phyloP scores from a whole-genome alignment of 2,888 invertebrate species.

The Aethes cnicana region DNA sequence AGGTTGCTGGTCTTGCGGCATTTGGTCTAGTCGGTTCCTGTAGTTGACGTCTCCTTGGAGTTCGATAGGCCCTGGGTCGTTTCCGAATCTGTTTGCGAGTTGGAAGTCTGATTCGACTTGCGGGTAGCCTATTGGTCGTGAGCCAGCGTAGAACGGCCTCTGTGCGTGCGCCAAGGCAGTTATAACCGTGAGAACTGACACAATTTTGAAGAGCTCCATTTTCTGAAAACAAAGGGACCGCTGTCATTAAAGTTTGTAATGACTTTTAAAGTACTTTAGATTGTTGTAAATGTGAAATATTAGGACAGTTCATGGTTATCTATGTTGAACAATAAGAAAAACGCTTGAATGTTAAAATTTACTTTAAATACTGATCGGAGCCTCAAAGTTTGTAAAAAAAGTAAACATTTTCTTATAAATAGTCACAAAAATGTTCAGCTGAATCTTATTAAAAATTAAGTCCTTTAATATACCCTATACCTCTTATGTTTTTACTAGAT shows the following conservation, averaged over 20 bases:
- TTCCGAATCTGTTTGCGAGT: slow-evolving; percentile 78
- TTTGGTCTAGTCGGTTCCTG: slow-evolving; percentile 78
- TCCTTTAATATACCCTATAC: no score
- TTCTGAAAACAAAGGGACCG: slow-evolving; percentile 28
- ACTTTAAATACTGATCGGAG: no score
- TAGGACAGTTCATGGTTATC: no score
- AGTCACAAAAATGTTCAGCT: no score
- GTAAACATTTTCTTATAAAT: no score
- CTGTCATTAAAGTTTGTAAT: background rate
- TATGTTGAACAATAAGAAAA: no score
- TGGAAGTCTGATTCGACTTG: slow-evolving; percentile 60
- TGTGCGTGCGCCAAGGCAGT: slow-evolving; percentile 71
- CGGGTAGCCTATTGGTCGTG: slow-evolving; percentile 83
- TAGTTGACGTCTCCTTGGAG: slow-evolving; percentile 81
- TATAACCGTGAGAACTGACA: slow-evolving; percentile 47
- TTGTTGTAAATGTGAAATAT: background rate
- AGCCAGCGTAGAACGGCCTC: slow-evolving; percentile 85
- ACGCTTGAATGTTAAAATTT: no score
- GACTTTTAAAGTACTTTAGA: background rate
- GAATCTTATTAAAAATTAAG: no score
- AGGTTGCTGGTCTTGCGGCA: slow-evolving; percentile 84
- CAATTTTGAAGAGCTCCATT: slow-evolving; percentile 52
- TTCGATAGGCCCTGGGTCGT: slow-evolving; percentile 77
- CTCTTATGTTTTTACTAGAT: no score
- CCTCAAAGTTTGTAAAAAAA: no score